Evolutionary conservation across 2,113 vertebrate genomes (phyloP), one percentile per base, ranked within the genome.

Genomic region (Cisticola juncidis): DNA sequence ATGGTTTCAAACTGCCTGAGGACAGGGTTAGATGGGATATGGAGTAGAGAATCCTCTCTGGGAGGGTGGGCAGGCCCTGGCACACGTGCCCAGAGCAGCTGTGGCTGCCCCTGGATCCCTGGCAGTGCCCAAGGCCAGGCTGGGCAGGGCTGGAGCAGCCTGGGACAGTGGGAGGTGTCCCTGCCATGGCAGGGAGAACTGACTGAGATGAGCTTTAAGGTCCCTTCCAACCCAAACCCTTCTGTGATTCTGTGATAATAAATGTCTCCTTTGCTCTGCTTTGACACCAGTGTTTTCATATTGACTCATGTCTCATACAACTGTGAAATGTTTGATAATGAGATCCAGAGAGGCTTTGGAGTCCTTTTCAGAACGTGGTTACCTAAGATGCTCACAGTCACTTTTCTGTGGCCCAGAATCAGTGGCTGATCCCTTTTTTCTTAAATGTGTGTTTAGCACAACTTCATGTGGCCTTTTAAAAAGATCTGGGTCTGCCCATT

Each of bases 71-170:
- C 0, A 61, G 61, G 47, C 40, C 68, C 76, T 73, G 86, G 86
- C 31, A 35, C 33, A 51, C 58, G 6, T 73, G 51, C 19, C 28
- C 70, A 61, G 62, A 69, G 78, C 1, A 69, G 47, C 40, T 82
- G 70, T 3, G 45, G 38, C 45, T 89, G 78, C 21, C 40, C n/a
- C 61, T 42, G 51, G 44, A 54, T 31, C 61, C 61, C 61, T 82
- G 87, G 47, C 0, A 60, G 38, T 68, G 78, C 0, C 69, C 45
- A 5, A 47, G 47, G 40, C n/a, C 53, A 31, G 53, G 20, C 0
- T 60, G 77, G 60, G 29, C 0, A 0, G 54, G 4, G 29, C 19
- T 3, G n/a, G 79, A 61, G 21, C 17, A 54, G 0, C 21, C 70
- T 76, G 62, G 70, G 40, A 1, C 0, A 2, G 54, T 40, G 47